phyloP scores from a whole-genome alignment of 2,888 invertebrate genomes.

The Noctuana brunneofusca region DNA sequence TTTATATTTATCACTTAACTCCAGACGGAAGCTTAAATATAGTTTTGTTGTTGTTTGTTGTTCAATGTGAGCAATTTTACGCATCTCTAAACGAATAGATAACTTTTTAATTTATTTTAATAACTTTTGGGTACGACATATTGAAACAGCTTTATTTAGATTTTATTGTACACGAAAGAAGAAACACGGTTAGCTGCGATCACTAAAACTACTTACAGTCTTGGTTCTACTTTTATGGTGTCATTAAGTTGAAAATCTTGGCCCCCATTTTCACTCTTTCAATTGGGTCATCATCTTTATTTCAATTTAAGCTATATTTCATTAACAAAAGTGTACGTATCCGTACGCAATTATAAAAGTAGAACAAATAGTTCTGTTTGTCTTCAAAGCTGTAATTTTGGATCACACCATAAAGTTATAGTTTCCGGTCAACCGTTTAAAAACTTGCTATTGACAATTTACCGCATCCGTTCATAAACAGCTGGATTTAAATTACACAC shows the following conservation, averaged over 20 bases:
- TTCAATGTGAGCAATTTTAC: too few relatives aligned
- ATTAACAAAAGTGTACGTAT: neutral
- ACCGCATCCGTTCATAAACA: slow-evolving; percentile 25
- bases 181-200: too few relatives aligned
- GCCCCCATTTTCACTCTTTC: neutral
- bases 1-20: too few relatives aligned
- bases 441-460: slow-evolving; percentile 12
- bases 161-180: too few relatives aligned
- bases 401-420: slow-evolving; percentile 25
- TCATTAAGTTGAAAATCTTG: neutral
- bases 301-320: slow-evolving; percentile 1
- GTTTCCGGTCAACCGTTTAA: slow-evolving; percentile 28
- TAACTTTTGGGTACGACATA: too few relatives aligned
- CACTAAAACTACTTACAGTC: neutral
- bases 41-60: too few relatives aligned
- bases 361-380: slow-evolving; percentile 16
- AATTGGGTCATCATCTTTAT: slow-evolving; percentile 3
- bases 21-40: too few relatives aligned
- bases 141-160: too few relatives aligned
- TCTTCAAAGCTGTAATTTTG: slow-evolving; percentile 25
- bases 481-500: slow-evolving; percentile 23
- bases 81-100: too few relatives aligned
- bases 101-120: neutral
- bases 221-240: neutral
- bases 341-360: slow-evolving; percentile 13